These are phyloP conservation scores for Dicerorhinus sumatrensis DNA, from an alignment of 2,113 vertebrate species.

Conservation along the genomic window DNA sequence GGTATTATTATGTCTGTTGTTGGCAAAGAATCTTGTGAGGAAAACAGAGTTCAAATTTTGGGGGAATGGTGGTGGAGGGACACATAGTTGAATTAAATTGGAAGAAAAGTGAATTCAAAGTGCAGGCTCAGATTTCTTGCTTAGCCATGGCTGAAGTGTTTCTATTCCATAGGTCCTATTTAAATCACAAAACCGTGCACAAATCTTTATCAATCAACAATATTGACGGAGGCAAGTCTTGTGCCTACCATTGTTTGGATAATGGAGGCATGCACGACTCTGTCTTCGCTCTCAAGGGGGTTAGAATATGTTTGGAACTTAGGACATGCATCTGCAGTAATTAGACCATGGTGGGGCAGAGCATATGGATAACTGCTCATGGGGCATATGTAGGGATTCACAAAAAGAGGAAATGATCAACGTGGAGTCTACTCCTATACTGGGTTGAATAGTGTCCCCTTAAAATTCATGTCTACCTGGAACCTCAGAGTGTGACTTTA, in stretches of 20 bases:
- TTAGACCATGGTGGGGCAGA: not conserved
- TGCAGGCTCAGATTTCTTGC: not conserved
- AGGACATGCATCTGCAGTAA: not conserved
- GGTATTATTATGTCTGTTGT: not conserved
- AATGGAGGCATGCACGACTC: not conserved
- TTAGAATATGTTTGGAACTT: not conserved
- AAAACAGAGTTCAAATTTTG: not conserved
- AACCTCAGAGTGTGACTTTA: not conserved
- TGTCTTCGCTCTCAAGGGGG: not conserved
- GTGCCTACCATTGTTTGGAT: not conserved
- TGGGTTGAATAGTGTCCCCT: not conserved
- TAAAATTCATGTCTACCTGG: not conserved
- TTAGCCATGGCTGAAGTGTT: not conserved
- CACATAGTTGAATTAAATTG: not conserved
- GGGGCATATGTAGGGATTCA: not conserved
- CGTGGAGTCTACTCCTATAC: not conserved
- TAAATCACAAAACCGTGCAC: not conserved
- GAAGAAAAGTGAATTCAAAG: not conserved
- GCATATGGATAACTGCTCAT: not conserved
- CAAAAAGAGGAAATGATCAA: not conserved
- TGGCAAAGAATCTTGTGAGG: not conserved
- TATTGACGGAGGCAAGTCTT: not conserved
- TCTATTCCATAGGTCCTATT: not conserved
- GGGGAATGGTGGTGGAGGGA: not conserved
- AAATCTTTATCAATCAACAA: not conserved